phyloP scores from a whole-genome alignment of 2,797 vertebrate species.

The Hafferia zeledoni region DNA sequence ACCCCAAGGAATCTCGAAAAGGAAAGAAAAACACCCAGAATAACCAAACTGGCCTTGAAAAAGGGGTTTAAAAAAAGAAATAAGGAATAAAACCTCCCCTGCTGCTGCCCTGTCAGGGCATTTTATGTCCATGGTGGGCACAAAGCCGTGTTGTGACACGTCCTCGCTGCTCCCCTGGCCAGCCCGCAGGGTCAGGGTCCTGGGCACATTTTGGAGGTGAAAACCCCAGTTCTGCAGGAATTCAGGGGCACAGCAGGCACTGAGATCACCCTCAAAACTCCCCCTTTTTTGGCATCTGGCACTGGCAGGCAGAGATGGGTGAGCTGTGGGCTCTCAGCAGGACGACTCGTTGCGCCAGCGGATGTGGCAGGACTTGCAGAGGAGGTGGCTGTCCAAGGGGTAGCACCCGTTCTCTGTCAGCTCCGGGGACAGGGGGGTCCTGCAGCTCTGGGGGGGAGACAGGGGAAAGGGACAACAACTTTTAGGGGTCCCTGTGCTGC shows the following conservation, averaged over 20 bases:
- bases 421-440: constrained; percentile 85
- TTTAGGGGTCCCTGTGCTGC: neutral
- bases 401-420: constrained; percentile 89
- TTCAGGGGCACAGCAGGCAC: neutral
- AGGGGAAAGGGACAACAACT: fast-evolving
- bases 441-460: constrained; percentile 79
- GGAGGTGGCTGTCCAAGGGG: constrained; percentile 84
- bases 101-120: neutral
- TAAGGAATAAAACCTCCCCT: neutral
- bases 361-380: constrained; percentile 90
- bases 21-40: neutral
- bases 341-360: constrained; percentile 59
- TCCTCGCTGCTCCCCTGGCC: fast-evolving
- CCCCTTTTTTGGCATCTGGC: neutral
- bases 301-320: neutral
- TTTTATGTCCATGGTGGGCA: fast-evolving
- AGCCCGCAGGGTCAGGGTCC: fast-evolving
- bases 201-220: neutral
- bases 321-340: neutral
- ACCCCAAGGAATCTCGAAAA: neutral
- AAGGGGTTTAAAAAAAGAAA: neutral
- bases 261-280: neutral
- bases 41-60: neutral
- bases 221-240: neutral
- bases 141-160: fast-evolving